phyloP scores from a whole-genome alignment of 2,888 invertebrate species.

The Drosophila aldrichi region DNA sequence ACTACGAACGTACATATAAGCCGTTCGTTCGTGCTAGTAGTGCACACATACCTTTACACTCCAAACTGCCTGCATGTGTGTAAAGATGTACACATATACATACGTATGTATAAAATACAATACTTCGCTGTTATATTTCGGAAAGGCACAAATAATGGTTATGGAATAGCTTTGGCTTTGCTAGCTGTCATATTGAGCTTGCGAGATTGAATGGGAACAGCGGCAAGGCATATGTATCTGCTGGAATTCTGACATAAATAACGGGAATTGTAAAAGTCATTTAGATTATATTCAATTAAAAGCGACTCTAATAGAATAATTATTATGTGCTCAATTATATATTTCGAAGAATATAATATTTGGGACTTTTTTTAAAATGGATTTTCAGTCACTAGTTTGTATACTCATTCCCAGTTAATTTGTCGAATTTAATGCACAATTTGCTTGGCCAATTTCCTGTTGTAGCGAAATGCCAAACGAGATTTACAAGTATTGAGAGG shows the following conservation, averaged over 20 bases:
- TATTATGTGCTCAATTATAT: no score
- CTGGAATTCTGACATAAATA: constrained; percentile 27
- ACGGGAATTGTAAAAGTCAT: constrained; percentile 12
- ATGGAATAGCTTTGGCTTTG: constrained; percentile 57
- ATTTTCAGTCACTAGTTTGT: not conserved
- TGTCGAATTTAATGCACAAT: constrained; percentile 16
- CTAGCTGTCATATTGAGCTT: constrained; percentile 73
- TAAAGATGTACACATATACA: not conserved
- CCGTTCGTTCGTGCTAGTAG: constrained; percentile 32
- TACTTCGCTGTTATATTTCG: constrained; percentile 74
- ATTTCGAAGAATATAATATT: not conserved
- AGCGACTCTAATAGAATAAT: not conserved
- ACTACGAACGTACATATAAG: constrained; percentile 18
- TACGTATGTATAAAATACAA: constrained; percentile 33
- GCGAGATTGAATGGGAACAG: constrained; percentile 62
- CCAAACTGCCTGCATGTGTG: not conserved
- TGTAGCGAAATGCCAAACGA: constrained; percentile 55
- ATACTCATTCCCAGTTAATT: constrained; percentile 20
- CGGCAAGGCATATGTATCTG: constrained; percentile 20
- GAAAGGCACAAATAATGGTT: constrained; percentile 80
- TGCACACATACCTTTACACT: constrained; percentile 9
- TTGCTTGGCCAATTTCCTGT: constrained; percentile 20
- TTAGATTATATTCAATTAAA: constrained; percentile 20
- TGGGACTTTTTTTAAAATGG: not conserved
- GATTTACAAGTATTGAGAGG: constrained; percentile 77